These are phyloP conservation scores for Porites australiensis DNA, from an alignment of 64 coral and sea anemone species.

Conservation along the genomic window DNA sequence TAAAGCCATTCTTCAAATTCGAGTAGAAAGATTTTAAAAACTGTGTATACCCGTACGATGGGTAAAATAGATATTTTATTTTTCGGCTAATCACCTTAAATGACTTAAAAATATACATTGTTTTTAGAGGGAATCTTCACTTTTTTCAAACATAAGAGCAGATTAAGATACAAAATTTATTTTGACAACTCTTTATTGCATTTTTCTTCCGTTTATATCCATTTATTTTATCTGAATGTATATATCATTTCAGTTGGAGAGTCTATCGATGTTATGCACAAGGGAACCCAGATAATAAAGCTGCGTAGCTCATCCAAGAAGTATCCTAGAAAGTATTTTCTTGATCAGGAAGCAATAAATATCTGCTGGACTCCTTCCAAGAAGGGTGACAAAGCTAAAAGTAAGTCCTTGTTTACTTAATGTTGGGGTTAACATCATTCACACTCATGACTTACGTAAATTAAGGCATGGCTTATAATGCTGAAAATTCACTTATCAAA, in stretches of 20 bases:
- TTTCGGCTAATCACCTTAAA: too few relatives aligned
- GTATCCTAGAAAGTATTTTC: constrained; percentile 69
- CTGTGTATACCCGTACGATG: too few relatives aligned
- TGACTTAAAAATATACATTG: background rate
- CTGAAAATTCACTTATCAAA: too few relatives aligned
- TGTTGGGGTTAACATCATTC: too few relatives aligned
- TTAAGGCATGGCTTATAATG: too few relatives aligned
- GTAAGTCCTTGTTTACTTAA: constrained; percentile 58
- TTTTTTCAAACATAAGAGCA: background rate
- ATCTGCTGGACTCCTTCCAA: constrained; percentile 87
- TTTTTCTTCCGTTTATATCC: background rate
- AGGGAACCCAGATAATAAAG: constrained; percentile 72
- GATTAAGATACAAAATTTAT: background rate
- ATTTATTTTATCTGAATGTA: background rate
- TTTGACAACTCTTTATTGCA: too few relatives aligned
- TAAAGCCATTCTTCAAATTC: too few relatives aligned
- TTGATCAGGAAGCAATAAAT: constrained; percentile 52
- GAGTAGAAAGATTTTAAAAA: too few relatives aligned
- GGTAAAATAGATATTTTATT: too few relatives aligned
- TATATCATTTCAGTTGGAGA: constrained; percentile 69
- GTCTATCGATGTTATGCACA: constrained; percentile 78
- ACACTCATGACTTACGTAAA: too few relatives aligned
- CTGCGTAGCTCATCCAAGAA: constrained; percentile 79
- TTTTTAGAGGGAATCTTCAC: background rate
- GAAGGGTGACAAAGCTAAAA: constrained; percentile 83